Conservation (phyloP, 2,888 invertebrate species). For the Ophonus ardosiacus region DNA sequence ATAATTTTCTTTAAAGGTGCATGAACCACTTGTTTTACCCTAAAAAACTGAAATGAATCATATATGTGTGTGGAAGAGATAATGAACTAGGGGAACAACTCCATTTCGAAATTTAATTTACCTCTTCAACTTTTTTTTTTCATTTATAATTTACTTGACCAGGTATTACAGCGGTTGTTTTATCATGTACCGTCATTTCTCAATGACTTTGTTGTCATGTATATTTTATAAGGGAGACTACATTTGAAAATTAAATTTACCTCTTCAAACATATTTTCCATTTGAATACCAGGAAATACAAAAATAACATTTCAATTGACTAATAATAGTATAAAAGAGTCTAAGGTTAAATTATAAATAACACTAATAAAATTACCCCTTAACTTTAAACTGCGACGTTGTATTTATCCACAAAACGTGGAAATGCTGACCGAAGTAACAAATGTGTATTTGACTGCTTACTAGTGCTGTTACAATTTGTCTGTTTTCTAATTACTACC, state of each 20-base stretch:
- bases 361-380: too few species aligned
- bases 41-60: conserved; percentile 38
- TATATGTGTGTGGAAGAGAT: background rate
- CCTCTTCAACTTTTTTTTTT: background rate
- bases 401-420: too few species aligned
- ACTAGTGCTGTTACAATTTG: too few species aligned
- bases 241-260: background rate
- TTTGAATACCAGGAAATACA: background rate
- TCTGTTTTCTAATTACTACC: too few species aligned
- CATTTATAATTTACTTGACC: background rate
- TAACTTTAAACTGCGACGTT: too few species aligned
- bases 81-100: conserved; percentile 17
- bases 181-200: background rate
- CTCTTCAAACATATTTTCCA: background rate
- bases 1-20: conserved; percentile 44
- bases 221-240: background rate
- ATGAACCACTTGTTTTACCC: conserved; percentile 47
- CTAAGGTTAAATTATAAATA: too few species aligned
- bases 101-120: background rate
- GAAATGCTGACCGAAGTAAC: too few species aligned
- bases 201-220: background rate
- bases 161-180: background rate
- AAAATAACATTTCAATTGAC: background rate
- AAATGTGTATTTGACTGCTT: too few species aligned
- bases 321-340: too few species aligned